These are phyloP conservation scores for Sisor rabdophorus DNA, from an alignment of 2,113 vertebrate species.

Conservation along the genomic window DNA sequence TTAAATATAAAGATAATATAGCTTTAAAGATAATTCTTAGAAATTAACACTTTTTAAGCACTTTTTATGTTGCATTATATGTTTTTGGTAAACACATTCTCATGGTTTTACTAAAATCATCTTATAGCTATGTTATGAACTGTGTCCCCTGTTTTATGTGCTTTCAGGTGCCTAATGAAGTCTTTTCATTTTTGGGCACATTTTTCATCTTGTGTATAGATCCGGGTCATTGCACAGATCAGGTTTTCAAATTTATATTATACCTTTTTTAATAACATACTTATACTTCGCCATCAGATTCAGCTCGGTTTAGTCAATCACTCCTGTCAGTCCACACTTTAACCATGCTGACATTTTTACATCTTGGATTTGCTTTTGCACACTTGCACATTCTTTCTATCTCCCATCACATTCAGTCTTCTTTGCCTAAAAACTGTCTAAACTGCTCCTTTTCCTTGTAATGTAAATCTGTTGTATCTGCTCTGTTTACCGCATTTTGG, in stretches of 20 bases:
- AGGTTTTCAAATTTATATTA: conserved; percentile 4
- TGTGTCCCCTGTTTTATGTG: background rate
- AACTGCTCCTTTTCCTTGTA: conserved; percentile 9
- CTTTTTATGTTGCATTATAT: too few species aligned
- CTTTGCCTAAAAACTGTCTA: conserved; percentile 12
- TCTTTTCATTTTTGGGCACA: background rate
- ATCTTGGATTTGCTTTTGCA: background rate
- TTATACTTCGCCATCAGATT: background rate
- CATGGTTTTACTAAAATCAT: background rate
- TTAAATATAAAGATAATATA: too few species aligned
- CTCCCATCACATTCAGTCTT: background rate
- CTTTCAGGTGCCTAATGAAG: background rate
- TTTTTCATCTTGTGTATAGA: background rate
- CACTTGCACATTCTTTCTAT: background rate
- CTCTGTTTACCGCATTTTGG: background rate
- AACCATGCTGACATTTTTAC: background rate
- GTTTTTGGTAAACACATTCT: background rate
- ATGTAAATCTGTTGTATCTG: background rate
- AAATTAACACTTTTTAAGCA: too few species aligned
- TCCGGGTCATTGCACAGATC: background rate
- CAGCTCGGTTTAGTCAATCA: background rate
- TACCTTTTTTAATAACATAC: background rate
- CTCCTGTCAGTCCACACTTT: background rate
- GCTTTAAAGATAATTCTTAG: too few species aligned
- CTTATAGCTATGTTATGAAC: background rate